Evolutionary conservation across 2,113 vertebrate species (phyloP), one percentile per base, ranked within the genome.

Genomic region (Fregetta grallaria): DNA sequence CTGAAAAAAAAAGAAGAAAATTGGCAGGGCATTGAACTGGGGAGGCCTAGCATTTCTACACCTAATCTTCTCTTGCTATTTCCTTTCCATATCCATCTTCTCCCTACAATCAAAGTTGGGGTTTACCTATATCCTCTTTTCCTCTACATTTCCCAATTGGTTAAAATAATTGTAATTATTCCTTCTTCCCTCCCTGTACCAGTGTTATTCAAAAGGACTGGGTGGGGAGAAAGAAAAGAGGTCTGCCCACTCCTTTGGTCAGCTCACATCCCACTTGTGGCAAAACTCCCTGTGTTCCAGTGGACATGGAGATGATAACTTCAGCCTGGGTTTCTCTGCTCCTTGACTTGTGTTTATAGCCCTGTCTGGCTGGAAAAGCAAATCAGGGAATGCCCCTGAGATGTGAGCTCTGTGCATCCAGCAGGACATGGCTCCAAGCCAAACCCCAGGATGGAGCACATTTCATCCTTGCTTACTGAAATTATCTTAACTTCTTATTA

Each of bases 341-440:
- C 6, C 22, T 62, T 85, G n/a, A 10, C n/a, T 82, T 0, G 0
- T 76, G 6, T 25, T 56, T 40, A 17, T 10, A 72, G 63, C 5
- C 9, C 15, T 62, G 20, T 11, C 38, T 86, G 32, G 3, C 20
- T 84, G 30, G 22, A 76, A 84, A 5, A 14, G 13, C 1, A 3
- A 71, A 86, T 38, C 29, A 42, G 29, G 18, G 10, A 88, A 62
- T 21, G 22, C 6, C 17, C 7, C 22, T 78, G 34, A 32, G 25
- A 56, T 10, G 3, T 0, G 0, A 81, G 18, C 9, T 71, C 47
- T 56, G 18, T 44, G 13, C 6, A 3, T 34, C 23, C 9, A 36
- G 22, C 36, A 90, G 61, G 66, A n/a, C 8, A 47, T 8, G 26
- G 26, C 21, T 58, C 23, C 50, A 53, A 75, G 75, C 22, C 79